These are phyloP conservation scores for Athrips mouffetella DNA, from an alignment of 2,888 invertebrate genomes.

Conservation along the genomic window DNA sequence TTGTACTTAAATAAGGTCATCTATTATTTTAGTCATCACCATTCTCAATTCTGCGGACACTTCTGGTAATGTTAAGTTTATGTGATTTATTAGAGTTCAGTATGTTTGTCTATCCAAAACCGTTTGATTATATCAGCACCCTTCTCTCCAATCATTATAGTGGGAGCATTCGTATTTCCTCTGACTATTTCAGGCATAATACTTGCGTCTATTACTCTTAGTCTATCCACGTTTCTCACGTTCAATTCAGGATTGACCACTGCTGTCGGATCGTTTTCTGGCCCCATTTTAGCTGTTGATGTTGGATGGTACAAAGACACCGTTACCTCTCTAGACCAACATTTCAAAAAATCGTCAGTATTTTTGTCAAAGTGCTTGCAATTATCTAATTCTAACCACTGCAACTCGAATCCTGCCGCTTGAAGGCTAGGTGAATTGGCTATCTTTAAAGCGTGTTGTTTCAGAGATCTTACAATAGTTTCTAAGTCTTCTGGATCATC, in stretches of 20 bases:
- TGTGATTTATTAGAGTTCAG: slow-evolving; percentile 35
- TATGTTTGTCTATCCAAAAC: slow-evolving; percentile 59
- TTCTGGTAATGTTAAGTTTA: too few species aligned
- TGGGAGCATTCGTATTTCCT: slow-evolving; percentile 80
- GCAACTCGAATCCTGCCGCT: slow-evolving; percentile 38
- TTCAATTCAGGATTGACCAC: slow-evolving; percentile 78
- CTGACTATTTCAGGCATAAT: slow-evolving; percentile 81
- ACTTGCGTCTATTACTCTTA: slow-evolving; percentile 82
- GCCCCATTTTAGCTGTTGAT: slow-evolving; percentile 82
- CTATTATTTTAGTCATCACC: too few species aligned
- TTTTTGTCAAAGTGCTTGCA: slow-evolving; percentile 39
- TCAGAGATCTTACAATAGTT: slow-evolving; percentile 39
- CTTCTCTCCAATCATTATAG: slow-evolving; percentile 82
- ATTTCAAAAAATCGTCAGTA: slow-evolving; percentile 45
- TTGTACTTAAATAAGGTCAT: too few species aligned
- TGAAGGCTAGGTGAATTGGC: slow-evolving; percentile 46
- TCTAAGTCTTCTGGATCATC: slow-evolving; percentile 72
- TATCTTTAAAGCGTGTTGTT: slow-evolving; percentile 37
- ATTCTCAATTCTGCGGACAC: too few species aligned
- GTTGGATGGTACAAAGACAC: slow-evolving; percentile 83
- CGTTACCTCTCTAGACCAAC: slow-evolving; percentile 45
- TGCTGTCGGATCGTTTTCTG: slow-evolving; percentile 52
- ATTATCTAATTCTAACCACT: slow-evolving; percentile 49
- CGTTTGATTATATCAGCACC: slow-evolving; percentile 81
- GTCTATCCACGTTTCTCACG: slow-evolving; percentile 68